These are phyloP conservation scores for Solenodon paradoxus DNA, from an alignment of 2,113 vertebrate species.

Conservation along the genomic window DNA sequence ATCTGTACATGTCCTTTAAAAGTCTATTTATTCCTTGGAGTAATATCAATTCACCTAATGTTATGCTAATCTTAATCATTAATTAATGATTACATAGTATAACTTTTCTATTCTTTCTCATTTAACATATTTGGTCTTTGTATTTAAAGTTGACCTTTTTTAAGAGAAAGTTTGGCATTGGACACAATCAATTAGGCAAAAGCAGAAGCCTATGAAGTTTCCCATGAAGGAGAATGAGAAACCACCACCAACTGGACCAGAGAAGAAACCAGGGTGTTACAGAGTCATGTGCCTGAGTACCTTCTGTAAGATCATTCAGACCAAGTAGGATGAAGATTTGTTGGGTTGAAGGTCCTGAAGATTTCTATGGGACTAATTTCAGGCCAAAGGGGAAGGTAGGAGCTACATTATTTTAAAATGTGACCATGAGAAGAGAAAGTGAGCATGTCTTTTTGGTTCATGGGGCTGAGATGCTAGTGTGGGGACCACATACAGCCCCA, in stretches of 20 bases:
- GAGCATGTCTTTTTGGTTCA: no score
- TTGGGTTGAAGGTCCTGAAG: not conserved
- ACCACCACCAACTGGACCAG: not conserved
- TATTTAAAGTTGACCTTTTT: not conserved
- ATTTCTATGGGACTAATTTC: not conserved
- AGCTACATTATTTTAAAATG: not conserved
- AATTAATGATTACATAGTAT: not conserved
- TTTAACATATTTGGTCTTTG: not conserved
- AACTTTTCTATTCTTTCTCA: not conserved
- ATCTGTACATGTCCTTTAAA: not conserved
- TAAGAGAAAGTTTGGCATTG: not conserved
- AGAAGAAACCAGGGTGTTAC: not conserved
- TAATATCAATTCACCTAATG: not conserved
- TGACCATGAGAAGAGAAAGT: not conserved
- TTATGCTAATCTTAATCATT: not conserved
- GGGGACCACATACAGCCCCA: no score
- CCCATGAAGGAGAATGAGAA: not conserved
- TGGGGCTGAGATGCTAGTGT: no score
- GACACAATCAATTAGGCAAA: not conserved
- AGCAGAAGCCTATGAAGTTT: not conserved
- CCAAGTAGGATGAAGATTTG: not conserved
- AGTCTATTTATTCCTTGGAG: not conserved
- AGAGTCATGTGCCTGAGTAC: not conserved
- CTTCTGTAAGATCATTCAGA: not conserved
- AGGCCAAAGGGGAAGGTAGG: not conserved